These are phyloP conservation scores for Punctoribates punctum DNA, from an alignment of 2,888 invertebrate genomes.

Conservation along the genomic window DNA sequence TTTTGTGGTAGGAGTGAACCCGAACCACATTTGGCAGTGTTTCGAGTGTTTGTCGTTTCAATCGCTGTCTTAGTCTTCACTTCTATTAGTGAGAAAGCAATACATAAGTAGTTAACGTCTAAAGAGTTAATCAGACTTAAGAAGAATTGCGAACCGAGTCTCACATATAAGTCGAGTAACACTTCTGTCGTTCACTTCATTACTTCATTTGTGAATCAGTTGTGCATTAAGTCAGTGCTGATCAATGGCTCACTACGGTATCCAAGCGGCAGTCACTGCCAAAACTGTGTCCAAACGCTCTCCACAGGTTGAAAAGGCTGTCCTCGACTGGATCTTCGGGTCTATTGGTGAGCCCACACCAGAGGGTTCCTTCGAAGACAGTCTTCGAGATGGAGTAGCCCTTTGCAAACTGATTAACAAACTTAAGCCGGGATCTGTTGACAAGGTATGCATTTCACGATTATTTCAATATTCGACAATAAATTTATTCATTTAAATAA, in stretches of 20 bases:
- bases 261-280: constrained; percentile 38
- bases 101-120: constrained; percentile 14
- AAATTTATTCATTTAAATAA: neutral
- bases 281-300: constrained; percentile 41
- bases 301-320: constrained; percentile 37
- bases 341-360: constrained; percentile 38
- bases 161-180: neutral
- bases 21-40: constrained; percentile 29
- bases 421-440: constrained; percentile 41
- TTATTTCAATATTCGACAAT: no score
- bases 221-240: neutral
- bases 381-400: constrained; percentile 43
- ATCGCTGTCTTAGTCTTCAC: neutral
- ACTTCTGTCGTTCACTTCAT: neutral
- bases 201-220: neutral
- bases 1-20: constrained; percentile 4
- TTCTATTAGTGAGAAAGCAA: constrained; percentile 7
- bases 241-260: constrained; percentile 42
- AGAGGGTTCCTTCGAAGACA: constrained; percentile 40
- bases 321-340: constrained; percentile 41
- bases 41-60: neutral
- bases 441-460: constrained; percentile 26
- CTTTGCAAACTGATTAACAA: constrained; percentile 45
- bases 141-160: neutral
- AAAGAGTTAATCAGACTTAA: neutral